These are phyloP conservation scores for Apteryx mantelli DNA, from an alignment of 2,113 vertebrate genomes.

Conservation along the genomic window DNA sequence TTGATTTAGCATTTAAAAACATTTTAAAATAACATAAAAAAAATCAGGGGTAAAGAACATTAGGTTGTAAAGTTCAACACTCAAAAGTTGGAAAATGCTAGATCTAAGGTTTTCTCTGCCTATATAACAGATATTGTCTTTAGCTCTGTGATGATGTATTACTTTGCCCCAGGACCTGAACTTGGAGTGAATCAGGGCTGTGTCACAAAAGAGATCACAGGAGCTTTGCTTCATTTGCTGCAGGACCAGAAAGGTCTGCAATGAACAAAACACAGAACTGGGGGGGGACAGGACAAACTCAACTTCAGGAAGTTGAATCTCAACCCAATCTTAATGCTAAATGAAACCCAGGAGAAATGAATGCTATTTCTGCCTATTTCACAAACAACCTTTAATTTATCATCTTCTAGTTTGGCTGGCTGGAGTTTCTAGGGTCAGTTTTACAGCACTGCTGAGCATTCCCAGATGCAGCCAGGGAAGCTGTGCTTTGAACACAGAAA, in stretches of 20 bases:
- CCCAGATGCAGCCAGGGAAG: neutral
- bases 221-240: neutral
- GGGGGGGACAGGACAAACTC: neutral
- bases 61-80: conserved; percentile 14
- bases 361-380: conserved; percentile 5
- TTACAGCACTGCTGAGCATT: neutral
- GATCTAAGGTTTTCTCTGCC: neutral
- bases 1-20: conserved; percentile 28
- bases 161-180: neutral
- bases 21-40: neutral
- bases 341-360: neutral
- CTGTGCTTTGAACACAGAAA: neutral
- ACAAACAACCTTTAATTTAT: conserved; percentile 7
- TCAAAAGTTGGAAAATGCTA: neutral
- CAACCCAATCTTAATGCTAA: neutral
- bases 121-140: neutral
- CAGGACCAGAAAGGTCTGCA: neutral
- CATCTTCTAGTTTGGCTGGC: neutral
- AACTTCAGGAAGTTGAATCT: neutral
- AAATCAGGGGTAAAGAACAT: neutral
- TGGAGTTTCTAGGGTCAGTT: neutral
- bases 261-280: neutral
- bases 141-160: neutral
- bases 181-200: neutral
- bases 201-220: neutral